Conservation (phyloP, 2,888 invertebrate species). For the Philereme vetulata region DNA sequence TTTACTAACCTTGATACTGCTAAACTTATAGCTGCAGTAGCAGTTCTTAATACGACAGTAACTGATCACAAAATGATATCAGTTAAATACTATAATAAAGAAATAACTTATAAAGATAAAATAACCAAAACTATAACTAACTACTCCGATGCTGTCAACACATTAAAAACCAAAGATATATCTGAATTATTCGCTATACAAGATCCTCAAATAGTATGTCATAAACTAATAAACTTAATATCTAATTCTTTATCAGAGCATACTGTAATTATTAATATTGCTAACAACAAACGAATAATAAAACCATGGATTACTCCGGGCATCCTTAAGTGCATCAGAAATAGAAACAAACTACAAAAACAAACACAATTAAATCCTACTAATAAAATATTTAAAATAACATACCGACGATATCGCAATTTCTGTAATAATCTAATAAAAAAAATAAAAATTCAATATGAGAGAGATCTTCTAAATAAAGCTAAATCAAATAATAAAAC, state of each 20-base stretch:
- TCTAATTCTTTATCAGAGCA: too few species aligned
- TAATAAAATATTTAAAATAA: slow-evolving; percentile 8
- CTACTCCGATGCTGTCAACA: not conserved
- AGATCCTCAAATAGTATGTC: not conserved
- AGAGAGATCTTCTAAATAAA: slow-evolving; percentile 1
- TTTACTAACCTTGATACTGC: slow-evolving; percentile 3
- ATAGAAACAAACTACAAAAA: slow-evolving; percentile 6
- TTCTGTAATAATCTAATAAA: slow-evolving; percentile 10
- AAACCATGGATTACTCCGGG: too few species aligned
- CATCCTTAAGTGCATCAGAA: not conserved
- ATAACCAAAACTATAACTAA: not conserved
- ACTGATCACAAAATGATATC: too few species aligned
- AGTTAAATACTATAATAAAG: too few species aligned
- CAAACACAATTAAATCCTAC: not conserved
- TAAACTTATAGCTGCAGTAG: not conserved
- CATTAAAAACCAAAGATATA: not conserved
- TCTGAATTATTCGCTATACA: not conserved
- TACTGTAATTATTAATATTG: too few species aligned
- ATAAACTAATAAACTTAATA: too few species aligned
- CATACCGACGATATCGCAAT: slow-evolving; percentile 9
- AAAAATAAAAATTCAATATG: slow-evolving; percentile 4
- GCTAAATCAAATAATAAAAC: too few species aligned
- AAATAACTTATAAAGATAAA: not conserved
- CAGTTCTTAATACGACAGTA: too few species aligned
- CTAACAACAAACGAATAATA: too few species aligned